phyloP scores from a whole-genome alignment of 2,888 invertebrate genomes.

The Ptychoptera contaminata region DNA sequence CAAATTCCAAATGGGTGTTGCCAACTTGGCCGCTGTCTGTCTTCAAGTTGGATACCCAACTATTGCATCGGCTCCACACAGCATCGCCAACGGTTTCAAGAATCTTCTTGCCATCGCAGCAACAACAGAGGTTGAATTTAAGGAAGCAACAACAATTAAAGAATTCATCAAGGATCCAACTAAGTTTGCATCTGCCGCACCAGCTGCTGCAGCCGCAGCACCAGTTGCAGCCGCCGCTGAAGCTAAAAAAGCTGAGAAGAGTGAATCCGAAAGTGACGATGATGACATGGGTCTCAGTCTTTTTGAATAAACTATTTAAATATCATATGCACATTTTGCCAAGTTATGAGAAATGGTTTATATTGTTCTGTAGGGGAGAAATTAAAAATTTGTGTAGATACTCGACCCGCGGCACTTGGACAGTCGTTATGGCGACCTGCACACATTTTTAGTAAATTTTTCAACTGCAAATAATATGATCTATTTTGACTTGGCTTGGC shows the following conservation, averaged over 20 bases:
- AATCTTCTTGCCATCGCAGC: conserved; percentile 94
- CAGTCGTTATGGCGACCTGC: no score
- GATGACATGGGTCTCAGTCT: conserved; percentile 98
- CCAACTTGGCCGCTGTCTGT: conserved; percentile 86
- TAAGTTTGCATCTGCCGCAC: conserved; percentile 65
- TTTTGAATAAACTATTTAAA: conserved; percentile 50
- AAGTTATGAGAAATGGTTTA: no score
- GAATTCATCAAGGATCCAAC: conserved; percentile 92
- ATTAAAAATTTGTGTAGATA: no score
- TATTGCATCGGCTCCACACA: conserved; percentile 91
- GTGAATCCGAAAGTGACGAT: conserved; percentile 61
- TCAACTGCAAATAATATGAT: no score
- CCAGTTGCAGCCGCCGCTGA: conserved; percentile 48
- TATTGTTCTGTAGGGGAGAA: no score
- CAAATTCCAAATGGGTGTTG: conserved; percentile 85
- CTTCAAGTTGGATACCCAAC: conserved; percentile 93
- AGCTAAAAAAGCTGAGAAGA: conserved; percentile 62
- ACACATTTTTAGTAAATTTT: no score
- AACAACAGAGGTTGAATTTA: conserved; percentile 88
- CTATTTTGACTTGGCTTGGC: no score
- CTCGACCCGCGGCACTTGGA: no score
- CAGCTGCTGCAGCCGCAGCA: conserved; percentile 41
- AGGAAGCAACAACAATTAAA: conserved; percentile 84
- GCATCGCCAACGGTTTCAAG: conserved; percentile 95
- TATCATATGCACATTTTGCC: no score